These are phyloP conservation scores for Orbicella faveolata DNA, from an alignment of 64 coral and sea anemone species.

Conservation along the genomic window DNA sequence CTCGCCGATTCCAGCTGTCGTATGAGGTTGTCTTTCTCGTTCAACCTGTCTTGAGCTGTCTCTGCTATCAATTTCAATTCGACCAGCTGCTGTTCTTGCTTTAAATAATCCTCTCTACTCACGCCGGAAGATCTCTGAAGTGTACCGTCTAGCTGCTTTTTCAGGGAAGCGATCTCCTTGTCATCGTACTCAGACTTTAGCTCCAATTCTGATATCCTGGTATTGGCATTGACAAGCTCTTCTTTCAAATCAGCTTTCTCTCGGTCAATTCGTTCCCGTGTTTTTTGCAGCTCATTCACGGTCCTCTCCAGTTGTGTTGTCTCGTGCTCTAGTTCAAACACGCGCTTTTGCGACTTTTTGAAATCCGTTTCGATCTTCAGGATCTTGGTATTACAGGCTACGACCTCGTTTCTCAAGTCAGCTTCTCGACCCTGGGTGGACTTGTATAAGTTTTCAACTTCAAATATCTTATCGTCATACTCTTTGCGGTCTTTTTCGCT, in stretches of 20 bases:
- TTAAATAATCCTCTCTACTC: slow-evolving; percentile 66
- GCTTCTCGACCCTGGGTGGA: slow-evolving; percentile 78
- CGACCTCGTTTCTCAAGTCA: slow-evolving; percentile 78
- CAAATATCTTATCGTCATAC: slow-evolving; percentile 69
- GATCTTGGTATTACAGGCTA: slow-evolving; percentile 62
- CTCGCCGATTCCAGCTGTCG: slow-evolving; percentile 78
- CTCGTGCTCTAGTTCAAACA: slow-evolving; percentile 82
- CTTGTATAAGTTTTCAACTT: slow-evolving; percentile 72
- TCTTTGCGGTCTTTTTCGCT: slow-evolving; percentile 63
- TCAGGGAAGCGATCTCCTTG: slow-evolving; percentile 82
- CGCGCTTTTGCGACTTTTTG: slow-evolving; percentile 92
- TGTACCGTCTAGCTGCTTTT: slow-evolving; percentile 85
- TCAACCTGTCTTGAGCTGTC: slow-evolving; percentile 81
- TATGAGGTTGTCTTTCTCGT: slow-evolving; percentile 86
- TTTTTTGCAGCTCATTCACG: slow-evolving; percentile 70
- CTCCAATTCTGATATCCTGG: slow-evolving; percentile 85
- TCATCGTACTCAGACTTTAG: slow-evolving; percentile 81
- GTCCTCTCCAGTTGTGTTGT: slow-evolving; percentile 61
- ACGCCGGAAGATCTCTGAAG: slow-evolving; percentile 58
- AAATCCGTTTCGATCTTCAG: slow-evolving; percentile 73
- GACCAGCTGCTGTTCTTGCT: slow-evolving; percentile 72
- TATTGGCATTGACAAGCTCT: slow-evolving; percentile 68
- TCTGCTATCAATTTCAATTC: slow-evolving; percentile 78
- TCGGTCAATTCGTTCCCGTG: slow-evolving; percentile 57
- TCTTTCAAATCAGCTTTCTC: slow-evolving; percentile 81